phyloP scores from a whole-genome alignment of 2,888 invertebrate genomes.

The Thumatha senex region DNA sequence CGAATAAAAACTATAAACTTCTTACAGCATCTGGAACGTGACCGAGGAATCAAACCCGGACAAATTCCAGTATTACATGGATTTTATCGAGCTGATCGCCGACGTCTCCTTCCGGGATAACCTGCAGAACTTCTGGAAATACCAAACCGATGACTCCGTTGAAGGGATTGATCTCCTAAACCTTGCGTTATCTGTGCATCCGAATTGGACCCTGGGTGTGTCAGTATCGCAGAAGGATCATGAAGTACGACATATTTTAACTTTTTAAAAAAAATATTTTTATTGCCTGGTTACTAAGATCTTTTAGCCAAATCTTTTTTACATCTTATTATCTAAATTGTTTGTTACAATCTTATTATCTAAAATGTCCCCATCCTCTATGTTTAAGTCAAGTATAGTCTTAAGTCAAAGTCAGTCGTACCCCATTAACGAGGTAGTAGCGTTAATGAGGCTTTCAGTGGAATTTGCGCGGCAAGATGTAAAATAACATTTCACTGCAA shows the following conservation, averaged over 20 bases:
- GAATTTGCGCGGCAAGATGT: too few species aligned
- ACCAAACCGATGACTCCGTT: constrained; percentile 85
- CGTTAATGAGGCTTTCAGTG: too few species aligned
- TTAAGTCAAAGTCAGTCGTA: too few species aligned
- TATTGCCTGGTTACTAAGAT: too few species aligned
- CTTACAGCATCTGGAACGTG: constrained; percentile 67
- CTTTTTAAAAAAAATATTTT: too few species aligned
- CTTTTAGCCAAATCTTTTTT: too few species aligned
- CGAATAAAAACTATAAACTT: too few species aligned
- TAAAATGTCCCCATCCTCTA: too few species aligned
- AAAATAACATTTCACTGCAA: too few species aligned
- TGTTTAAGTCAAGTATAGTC: too few species aligned
- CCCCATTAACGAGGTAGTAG: too few species aligned
- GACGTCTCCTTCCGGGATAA: constrained; percentile 76
- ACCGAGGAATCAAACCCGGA: constrained; percentile 61
- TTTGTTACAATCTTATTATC: not conserved
- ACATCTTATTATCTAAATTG: too few species aligned
- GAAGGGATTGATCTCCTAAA: constrained; percentile 82
- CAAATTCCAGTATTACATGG: constrained; percentile 66
- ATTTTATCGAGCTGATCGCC: constrained; percentile 68
- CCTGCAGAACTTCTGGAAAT: constrained; percentile 88
- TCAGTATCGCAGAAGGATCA: constrained; percentile 46
- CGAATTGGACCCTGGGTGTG: constrained; percentile 52
- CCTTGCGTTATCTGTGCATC: constrained; percentile 80
- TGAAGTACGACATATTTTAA: constrained; percentile 40